These are phyloP conservation scores for Tragulus kanchil DNA, from an alignment of 2,113 vertebrate species.

Conservation along the genomic window DNA sequence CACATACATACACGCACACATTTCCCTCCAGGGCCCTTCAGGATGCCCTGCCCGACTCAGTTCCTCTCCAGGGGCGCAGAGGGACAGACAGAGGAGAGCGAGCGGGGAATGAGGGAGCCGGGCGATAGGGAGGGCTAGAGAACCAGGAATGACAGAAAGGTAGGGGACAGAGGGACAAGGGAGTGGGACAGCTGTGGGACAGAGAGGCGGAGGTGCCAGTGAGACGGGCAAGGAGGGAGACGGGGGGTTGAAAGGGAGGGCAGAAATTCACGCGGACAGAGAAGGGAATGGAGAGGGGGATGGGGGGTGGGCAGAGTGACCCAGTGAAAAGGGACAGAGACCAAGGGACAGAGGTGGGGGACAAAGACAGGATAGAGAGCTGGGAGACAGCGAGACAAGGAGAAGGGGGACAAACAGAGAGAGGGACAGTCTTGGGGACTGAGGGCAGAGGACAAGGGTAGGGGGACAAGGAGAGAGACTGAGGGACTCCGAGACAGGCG, in stretches of 20 bases:
- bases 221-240: background rate
- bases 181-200: background rate
- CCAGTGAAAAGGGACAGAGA: constrained; percentile 68
- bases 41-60: background rate
- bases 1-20: background rate
- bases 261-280: background rate
- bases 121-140: background rate
- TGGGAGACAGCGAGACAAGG: background rate
- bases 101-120: background rate
- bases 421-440: constrained; percentile 39
- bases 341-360: constrained; percentile 63
- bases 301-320: constrained; percentile 57
- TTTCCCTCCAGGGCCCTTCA: background rate
- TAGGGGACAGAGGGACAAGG: background rate
- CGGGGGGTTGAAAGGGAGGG: background rate
- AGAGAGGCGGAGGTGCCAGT: constrained; percentile 23
- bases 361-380: constrained; percentile 59
- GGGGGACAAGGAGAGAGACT: constrained; percentile 29
- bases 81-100: background rate
- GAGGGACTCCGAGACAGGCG: background rate
- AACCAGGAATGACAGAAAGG: background rate
- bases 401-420: constrained; percentile 25
- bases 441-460: constrained; percentile 72
- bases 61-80: constrained; percentile 31
- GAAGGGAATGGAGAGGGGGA: background rate